phyloP scores from a whole-genome alignment of 64 coral and sea anemone species.

The Catalaphyllia jardinei region DNA sequence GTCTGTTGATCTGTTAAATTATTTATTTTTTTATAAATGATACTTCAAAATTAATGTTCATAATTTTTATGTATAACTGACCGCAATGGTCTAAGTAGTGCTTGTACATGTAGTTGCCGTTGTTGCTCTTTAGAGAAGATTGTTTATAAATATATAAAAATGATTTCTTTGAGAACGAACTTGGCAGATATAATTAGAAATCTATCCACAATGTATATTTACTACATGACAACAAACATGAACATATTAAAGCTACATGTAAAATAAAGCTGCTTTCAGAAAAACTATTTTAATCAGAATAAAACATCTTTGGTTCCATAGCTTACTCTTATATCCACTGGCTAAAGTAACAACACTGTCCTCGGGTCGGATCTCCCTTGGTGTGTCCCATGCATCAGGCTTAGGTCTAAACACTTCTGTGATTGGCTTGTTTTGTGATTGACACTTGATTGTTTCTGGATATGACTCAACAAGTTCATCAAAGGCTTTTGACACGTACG shows the following conservation, averaged over 20 bases:
- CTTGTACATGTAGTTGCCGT: no score
- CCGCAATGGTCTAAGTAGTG: no score
- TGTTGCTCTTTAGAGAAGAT: no score
- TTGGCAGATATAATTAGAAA: no score
- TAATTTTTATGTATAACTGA: no score
- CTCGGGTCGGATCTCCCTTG: slow-evolving; percentile 35
- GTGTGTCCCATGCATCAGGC: slow-evolving; percentile 41
- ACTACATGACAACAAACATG: no score
- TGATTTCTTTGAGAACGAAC: no score
- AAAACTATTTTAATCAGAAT: neutral
- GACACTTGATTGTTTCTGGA: slow-evolving; percentile 90
- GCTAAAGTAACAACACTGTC: slow-evolving; percentile 51
- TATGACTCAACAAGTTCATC: slow-evolving; percentile 57
- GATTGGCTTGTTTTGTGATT: slow-evolving; percentile 86
- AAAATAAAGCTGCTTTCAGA: neutral
- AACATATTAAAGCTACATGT: no score
- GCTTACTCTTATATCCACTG: slow-evolving; percentile 90
- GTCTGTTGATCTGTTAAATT: neutral
- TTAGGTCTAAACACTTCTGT: slow-evolving; percentile 68
- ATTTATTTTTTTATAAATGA: no score
- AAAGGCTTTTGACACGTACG: slow-evolving; percentile 54
- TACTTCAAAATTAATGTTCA: no score
- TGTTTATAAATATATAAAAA: no score
- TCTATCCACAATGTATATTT: no score
- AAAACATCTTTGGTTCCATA: neutral